Base-by-base conservation (phyloP, 2,888 invertebrate genomes). In the Acanthococcus lagerstroemiae region DNA sequence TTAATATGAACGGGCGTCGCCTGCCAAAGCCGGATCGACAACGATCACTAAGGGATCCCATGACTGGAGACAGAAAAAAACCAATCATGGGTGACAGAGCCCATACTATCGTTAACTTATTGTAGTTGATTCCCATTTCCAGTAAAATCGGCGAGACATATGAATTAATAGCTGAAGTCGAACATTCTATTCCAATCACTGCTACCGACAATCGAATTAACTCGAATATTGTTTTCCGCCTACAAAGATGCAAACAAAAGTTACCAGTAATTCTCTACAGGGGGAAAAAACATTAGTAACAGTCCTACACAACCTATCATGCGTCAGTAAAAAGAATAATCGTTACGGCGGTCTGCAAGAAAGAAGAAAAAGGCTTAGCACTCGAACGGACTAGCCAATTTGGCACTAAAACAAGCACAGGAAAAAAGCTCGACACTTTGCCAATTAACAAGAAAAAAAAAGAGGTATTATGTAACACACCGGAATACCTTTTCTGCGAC, bases 111-210 rank as follows among this genome's bases (percentile, higher is more conserved):
- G 95, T 94, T 93, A 95, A 95, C 74, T 90, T 89, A 70, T 88
- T 84, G 75, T 94, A 93, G 67, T 90, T 87, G 1, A 96, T 90
- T 6, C 95, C 92, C 70, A 95, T 90, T 78, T 93, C 90, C 3
- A 95, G 82, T 15, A 96, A 79, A 0, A 92, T 94, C 1, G 96
- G 95, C 0, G 94, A 95, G 0, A 95, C 95, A 77, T 95, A 95
- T 0, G 95, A 95, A 0, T 95, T 96, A 78, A 96, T 95, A 0
- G 95, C 95, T 0, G 96, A 94, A 75, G 96, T 96, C 0, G 95
- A 94, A 77, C 96, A 93, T 76, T 96, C 95, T 67, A 96, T 95
- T 1, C 95, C 95, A 88, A 94, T 95, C 0, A 96, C 95, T 0
- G 94, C 94, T 0, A 94, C 88, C 19, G 95, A 95, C 70, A 95